Percentiles rank a stretch among this genome's conserved stretches.
Evolutionary conservation across 2,888 invertebrate genomes (phyloP).

Genomic region (Drosophila nigritarsus): DNA sequence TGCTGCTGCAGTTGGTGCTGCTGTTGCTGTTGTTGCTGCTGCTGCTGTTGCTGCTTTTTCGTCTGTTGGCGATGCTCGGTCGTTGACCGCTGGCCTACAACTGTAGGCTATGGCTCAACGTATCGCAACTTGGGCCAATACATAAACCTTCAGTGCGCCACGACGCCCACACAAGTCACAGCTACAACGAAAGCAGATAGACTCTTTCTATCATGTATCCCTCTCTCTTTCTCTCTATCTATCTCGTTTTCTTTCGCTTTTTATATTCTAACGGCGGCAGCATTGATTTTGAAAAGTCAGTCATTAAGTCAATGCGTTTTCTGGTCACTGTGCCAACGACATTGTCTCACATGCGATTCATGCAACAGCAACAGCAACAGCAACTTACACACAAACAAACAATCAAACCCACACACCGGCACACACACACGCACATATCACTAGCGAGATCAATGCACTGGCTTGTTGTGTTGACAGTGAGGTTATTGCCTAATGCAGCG

Average conservation of each 20-base stretch:
- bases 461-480: slow-evolving; percentile 68
- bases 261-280: slow-evolving; percentile 58
- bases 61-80: slow-evolving; percentile 53
- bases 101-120: slow-evolving; percentile 66
- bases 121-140: slow-evolving; percentile 39
- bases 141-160: slow-evolving; percentile 23
- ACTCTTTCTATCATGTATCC: background rate
- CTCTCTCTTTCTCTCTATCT: background rate
- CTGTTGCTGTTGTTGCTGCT: slow-evolving; percentile 10
- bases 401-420: slow-evolving; percentile 2
- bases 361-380: slow-evolving; percentile 35
- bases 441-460: slow-evolving; percentile 72
- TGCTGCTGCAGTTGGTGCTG: slow-evolving; percentile 19
- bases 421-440: slow-evolving; percentile 27
- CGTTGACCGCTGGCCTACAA: slow-evolving; percentile 76
- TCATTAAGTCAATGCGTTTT: slow-evolving; percentile 83
- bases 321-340: slow-evolving; percentile 83
- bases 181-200: slow-evolving; percentile 10
- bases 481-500: slow-evolving; percentile 71
- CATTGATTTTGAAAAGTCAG: slow-evolving; percentile 81
- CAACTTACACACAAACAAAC: slow-evolving; percentile 7
- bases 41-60: slow-evolving; percentile 35
- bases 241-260: slow-evolving; percentile 16
- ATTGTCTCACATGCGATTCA: slow-evolving; percentile 72
- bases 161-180: slow-evolving; percentile 29